Base-by-base conservation (phyloP, 2,797 vertebrate species). In the Coreius guichenoti region DNA sequence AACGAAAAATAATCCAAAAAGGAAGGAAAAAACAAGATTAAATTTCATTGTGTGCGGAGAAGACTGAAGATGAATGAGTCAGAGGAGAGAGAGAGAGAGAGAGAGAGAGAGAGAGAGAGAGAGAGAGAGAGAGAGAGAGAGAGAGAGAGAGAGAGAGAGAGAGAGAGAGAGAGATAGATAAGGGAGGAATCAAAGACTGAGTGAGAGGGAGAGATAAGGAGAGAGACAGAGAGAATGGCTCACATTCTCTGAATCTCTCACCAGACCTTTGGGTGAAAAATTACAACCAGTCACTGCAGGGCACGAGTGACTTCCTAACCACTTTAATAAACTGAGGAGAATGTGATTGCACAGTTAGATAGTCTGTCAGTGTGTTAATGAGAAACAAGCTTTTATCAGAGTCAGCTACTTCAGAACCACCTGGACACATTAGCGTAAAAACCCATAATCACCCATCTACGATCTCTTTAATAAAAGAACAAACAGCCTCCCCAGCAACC, bases 331-430 rank as follows among this genome's bases (percentile, higher is more conserved):
- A 95, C 92, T 92, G 92, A 90, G 91, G 77, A 90, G 92, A 90
- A 90, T 91, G 93, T 91, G 94, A 94, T 94, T 93, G 93, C 92
- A 93, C 92, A 92, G 94, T 92, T 93, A 93, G 91, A 90, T 91
- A 90, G 90, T 92, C 93, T 94, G 94, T 94, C 93, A 93, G 91
- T 82, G 90, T 93, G 93, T 94, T 95, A 95, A 95, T 96, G 95
- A 95, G 94, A 93, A 92, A 94, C 91, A 89, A 88, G 86, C 91
- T 92, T 94, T 95, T 93, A 95, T 94, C 93, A 92, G 92, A 93
- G 93, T 92, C 86, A 92, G 91, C 68, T 69, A 54, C 80, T 84
- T 68, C 67, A 74, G 47, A 74, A 79, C 70, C 65, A 79, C 67
- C 75, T 76, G 39, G 80, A 33, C 78, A 86, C 49, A 86, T 83